A percentile compares a stretch with the other conserved stretches of the same genome.
These are phyloP conservation scores for Pseudolycoriella hygida DNA, from an alignment of 2,888 invertebrate genomes.

Conservation along the genomic window DNA sequence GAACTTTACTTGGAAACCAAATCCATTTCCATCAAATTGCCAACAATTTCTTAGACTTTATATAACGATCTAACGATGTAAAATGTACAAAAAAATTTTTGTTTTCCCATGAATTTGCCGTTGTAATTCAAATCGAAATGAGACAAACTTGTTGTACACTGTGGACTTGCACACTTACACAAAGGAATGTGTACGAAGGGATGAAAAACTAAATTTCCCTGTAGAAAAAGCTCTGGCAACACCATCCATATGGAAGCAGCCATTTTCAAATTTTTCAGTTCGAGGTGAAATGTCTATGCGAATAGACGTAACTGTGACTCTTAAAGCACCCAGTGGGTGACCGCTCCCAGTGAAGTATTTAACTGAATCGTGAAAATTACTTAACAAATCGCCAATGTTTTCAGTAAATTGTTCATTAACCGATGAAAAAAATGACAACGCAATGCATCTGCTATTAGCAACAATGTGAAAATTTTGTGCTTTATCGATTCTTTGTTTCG, in stretches of 20 bases:
- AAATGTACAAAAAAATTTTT: not conserved
- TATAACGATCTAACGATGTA: not conserved
- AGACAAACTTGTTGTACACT: too few relatives aligned
- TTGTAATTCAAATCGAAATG: too few relatives aligned
- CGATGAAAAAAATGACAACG: not conserved
- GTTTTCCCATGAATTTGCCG: too few relatives aligned
- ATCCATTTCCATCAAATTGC: constrained; percentile 43
- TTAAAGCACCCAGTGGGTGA: not conserved
- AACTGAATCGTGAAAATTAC: not conserved
- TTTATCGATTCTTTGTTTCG: not conserved
- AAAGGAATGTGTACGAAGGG: not conserved
- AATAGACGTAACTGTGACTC: constrained; percentile 3
- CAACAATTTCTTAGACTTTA: constrained; percentile 13
- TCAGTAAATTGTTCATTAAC: not conserved
- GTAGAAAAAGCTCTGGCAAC: not conserved
- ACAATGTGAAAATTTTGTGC: not conserved
- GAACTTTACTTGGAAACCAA: constrained; percentile 63
- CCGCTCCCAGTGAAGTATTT: not conserved
- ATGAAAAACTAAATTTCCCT: not conserved
- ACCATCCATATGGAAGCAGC: not conserved
- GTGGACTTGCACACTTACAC: too few relatives aligned
- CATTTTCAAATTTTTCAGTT: constrained; percentile 3
- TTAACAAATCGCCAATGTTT: not conserved
- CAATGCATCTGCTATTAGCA: not conserved
- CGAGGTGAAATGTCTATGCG: constrained; percentile 7